A percentile compares a stretch with the other conserved stretches of the same genome.
These are phyloP conservation scores for human DNA, from an alignment of 2,113 vertebrate genomes.

Conservation along the genomic window GRCh38 chr9:80806501-80807000, in stretches of 20 bases:
- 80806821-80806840: neutral
- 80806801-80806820: neutral
- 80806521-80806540: neutral
- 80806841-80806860: neutral
- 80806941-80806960: constrained; percentile 18
- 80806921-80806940: constrained; percentile 24
- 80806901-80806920: constrained; percentile 33
- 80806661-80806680: neutral
- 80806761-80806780: constrained; percentile 22
- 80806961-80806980: constrained; percentile 27
- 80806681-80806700: neutral
- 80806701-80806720: constrained; percentile 18
- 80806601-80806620: neutral
- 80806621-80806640: neutral
- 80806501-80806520: neutral
- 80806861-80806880: neutral
- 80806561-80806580: neutral
- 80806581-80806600: neutral
- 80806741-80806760: neutral
- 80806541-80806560: neutral
- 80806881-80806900: neutral
- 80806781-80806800: neutral
- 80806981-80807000: neutral
- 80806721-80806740: neutral
- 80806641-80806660: neutral